Percentiles rank a stretch among this genome's conserved stretches.
Conservation (phyloP, 2,888 invertebrate species). For the Ptychoptera contaminata region DNA sequence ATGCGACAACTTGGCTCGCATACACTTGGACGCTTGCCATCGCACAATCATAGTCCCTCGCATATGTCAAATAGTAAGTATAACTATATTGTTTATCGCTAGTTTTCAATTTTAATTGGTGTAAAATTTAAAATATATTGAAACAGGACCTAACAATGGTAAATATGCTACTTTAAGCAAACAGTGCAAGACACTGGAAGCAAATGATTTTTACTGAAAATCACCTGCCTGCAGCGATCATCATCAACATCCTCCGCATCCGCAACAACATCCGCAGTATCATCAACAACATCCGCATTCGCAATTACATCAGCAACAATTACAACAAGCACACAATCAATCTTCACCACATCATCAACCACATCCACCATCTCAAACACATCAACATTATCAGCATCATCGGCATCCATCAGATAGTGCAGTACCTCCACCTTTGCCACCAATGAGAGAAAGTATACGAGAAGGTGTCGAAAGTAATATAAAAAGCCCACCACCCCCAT, state of each 20-base stretch:
- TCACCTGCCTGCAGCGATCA: slow-evolving; percentile 38
- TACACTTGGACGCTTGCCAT: slow-evolving; percentile 50
- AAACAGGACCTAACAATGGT: slow-evolving; percentile 53
- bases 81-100: neutral
- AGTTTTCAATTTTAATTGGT: neutral
- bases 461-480: neutral
- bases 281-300: slow-evolving; percentile 36
- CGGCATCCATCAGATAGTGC: slow-evolving; percentile 12
- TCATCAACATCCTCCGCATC: slow-evolving; percentile 14
- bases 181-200: slow-evolving; percentile 89
- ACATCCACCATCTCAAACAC: slow-evolving; percentile 30
- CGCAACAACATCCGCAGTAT: slow-evolving; percentile 23
- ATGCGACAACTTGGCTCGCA: slow-evolving; percentile 40
- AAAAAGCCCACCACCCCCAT: slow-evolving; percentile 4
- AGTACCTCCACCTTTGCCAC: neutral
- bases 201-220: slow-evolving; percentile 90
- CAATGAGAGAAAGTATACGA: neutral
- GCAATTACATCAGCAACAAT: slow-evolving; percentile 34
- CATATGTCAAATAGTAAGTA: slow-evolving; percentile 27
- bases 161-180: slow-evolving; percentile 93
- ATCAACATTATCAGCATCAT: slow-evolving; percentile 23
- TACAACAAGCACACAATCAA: slow-evolving; percentile 14
- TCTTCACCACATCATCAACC: slow-evolving; percentile 19
- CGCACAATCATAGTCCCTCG: slow-evolving; percentile 44
- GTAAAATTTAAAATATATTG: slow-evolving; percentile 1